Percentiles rank a stretch among this genome's conserved stretches.
These are phyloP conservation scores for Ommatoiulus sabulosus DNA, from an alignment of 2,888 invertebrate genomes.

Conservation along the genomic window DNA sequence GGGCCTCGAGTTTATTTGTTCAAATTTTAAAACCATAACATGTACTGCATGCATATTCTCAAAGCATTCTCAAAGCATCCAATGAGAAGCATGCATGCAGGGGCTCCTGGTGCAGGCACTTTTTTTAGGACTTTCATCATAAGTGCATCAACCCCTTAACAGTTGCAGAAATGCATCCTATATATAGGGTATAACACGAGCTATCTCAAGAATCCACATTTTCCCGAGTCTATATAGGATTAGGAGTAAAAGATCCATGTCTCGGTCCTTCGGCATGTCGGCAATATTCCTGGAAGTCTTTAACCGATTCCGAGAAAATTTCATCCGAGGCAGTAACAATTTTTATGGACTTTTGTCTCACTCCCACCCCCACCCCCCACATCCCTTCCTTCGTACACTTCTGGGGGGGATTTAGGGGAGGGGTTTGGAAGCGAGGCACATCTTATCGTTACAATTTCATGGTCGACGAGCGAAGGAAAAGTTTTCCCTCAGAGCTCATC, in stretches of 20 bases:
- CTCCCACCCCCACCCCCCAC: not conserved
- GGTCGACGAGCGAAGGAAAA: conserved; percentile 36
- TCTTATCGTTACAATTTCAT: conserved; percentile 28
- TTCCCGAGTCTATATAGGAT: not conserved
- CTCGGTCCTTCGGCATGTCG: not conserved
- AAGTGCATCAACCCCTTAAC: not conserved
- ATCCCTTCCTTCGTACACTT: not conserved
- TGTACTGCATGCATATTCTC: no score
- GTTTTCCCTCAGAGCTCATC: conserved; percentile 35
- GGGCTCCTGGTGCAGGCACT: not conserved
- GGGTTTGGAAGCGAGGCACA: not conserved
- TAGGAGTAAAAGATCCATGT: not conserved
- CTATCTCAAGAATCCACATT: not conserved
- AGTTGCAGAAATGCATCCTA: not conserved
- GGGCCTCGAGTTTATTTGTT: no score
- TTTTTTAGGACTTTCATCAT: not conserved
- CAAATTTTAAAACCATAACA: no score
- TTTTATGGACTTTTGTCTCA: conserved; percentile 18
- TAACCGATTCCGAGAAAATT: conserved; percentile 14
- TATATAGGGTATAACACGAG: not conserved
- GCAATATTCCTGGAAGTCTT: conserved; percentile 6
- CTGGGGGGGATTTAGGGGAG: not conserved
- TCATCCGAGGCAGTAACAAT: conserved; percentile 35
- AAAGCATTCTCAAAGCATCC: no score
- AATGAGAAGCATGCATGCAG: not conserved